Base-by-base conservation (phyloP, 2,113 vertebrate species). In the Clupea harengus region DNA sequence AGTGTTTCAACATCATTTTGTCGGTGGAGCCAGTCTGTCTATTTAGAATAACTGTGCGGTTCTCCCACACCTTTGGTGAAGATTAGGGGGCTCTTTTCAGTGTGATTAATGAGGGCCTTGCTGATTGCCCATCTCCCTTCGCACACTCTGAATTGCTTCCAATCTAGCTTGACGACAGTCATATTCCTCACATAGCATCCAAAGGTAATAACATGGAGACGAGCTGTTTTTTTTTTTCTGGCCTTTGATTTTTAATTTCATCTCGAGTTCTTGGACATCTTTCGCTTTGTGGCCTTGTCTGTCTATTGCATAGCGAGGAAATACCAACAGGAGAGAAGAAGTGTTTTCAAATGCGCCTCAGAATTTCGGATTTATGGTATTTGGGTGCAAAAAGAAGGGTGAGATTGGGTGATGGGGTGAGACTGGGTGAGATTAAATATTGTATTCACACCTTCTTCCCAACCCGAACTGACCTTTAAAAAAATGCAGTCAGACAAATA, bases 81-180 rank as follows among this genome's bases (percentile, higher is more conserved):
- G 84, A 80, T 80, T 85, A n/a, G 83, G 72, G 50, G 25, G 67
- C 67, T 4, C 57, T 52, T 39, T 80, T 25, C 83, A 80, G 25
- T 10, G 17, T 50, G 67, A 85, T 75, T 85, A 85, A 85, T 78
- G 64, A 78, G 84, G 22, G 15, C 4, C n/a, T 9, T 4, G 9
- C 57, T 84, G 83, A 84, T 67, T 84, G 57, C 52, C 45, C 57
- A 39, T 80, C 67, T 75, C 72, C 83, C 28, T 0, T 9, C 22
- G 4, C 72, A 39, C 72, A 39, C 72, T 78, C 45, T n/a, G 39
- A 32, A 78, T 78, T 78, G 28, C 72, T 78, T 32, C 25, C 72
- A 78, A 28, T 67, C 64, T 67, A 67, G 64, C 64, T 67, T 67
- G 64, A 67, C 64, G 64, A 67, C n/a, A 67, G 64, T 67, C 64